phyloP scores from a whole-genome alignment of 92 coral and sea anemone genomes.

The Desmophyllum pertusum region DNA sequence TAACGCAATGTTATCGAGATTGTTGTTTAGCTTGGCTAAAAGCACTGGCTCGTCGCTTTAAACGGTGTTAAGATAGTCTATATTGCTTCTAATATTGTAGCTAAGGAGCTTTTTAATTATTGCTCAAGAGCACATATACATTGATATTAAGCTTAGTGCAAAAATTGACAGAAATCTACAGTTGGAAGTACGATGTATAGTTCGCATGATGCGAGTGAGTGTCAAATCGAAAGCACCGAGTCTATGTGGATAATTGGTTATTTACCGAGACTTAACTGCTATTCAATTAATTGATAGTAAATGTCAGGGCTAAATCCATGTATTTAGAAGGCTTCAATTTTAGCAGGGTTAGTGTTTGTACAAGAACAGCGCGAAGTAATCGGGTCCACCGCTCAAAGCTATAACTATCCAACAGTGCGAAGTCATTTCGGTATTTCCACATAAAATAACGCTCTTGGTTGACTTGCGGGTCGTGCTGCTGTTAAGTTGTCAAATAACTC shows the following conservation, averaged over 20 bases:
- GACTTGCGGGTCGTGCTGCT: not conserved
- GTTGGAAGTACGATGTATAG: slow-evolving; percentile 9
- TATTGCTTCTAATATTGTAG: slow-evolving; percentile 26
- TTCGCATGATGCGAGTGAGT: slow-evolving; percentile 14
- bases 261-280: slow-evolving; percentile 60
- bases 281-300: slow-evolving; percentile 57
- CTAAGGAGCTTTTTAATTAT: slow-evolving; percentile 44
- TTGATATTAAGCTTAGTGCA: slow-evolving; percentile 11
- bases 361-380: slow-evolving; percentile 14
- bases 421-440: slow-evolving; percentile 20
- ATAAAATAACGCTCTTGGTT: not conserved
- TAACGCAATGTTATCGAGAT: slow-evolving; percentile 39
- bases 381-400: slow-evolving; percentile 15
- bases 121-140: slow-evolving; percentile 31
- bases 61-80: slow-evolving; percentile 13
- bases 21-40: slow-evolving; percentile 41
- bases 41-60: slow-evolving; percentile 43
- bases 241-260: slow-evolving; percentile 49
- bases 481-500: slow-evolving; percentile 20
- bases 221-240: slow-evolving; percentile 29
- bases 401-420: slow-evolving; percentile 11
- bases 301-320: slow-evolving; percentile 53
- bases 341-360: slow-evolving; percentile 27
- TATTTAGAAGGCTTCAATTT: slow-evolving; percentile 40
- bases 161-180: slow-evolving; percentile 34